phyloP scores from a whole-genome alignment of 1,140 invertebrate species.

The Campoletis sonorensis region DNA sequence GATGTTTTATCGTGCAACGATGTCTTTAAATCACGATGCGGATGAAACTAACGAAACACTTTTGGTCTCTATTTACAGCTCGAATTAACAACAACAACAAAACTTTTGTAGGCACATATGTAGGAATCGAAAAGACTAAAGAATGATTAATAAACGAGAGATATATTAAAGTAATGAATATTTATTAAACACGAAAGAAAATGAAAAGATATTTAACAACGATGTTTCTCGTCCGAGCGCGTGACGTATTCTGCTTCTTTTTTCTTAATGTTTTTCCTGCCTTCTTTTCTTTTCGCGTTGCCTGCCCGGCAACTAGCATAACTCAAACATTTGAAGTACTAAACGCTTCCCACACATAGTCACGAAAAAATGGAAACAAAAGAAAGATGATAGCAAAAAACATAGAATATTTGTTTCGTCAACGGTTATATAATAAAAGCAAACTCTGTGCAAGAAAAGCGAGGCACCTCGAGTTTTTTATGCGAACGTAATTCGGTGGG shows the following conservation, averaged over 20 bases:
- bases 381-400: slow-evolving; percentile 10
- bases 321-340: too few species aligned
- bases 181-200: too few species aligned
- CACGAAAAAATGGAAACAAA: slow-evolving; percentile 13
- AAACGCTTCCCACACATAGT: too few species aligned
- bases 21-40: background rate
- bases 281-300: too few species aligned
- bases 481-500: slow-evolving; percentile 48
- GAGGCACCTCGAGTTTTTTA: slow-evolving; percentile 40
- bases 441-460: background rate
- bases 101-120: background rate
- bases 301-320: too few species aligned
- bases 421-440: slow-evolving; percentile 34
- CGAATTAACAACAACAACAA: background rate
- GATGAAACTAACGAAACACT: background rate
- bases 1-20: background rate
- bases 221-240: too few species aligned
- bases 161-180: too few species aligned
- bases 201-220: too few species aligned
- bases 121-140: too few species aligned
- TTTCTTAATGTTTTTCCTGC: too few species aligned
- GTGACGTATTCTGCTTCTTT: too few species aligned
- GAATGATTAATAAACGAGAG: too few species aligned
- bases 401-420: slow-evolving; percentile 12
- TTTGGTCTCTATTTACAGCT: background rate